Base-by-base conservation (phyloP, 53 echinoderm and acorn worm species). In the Mesocentrotus franciscanus region DNA sequence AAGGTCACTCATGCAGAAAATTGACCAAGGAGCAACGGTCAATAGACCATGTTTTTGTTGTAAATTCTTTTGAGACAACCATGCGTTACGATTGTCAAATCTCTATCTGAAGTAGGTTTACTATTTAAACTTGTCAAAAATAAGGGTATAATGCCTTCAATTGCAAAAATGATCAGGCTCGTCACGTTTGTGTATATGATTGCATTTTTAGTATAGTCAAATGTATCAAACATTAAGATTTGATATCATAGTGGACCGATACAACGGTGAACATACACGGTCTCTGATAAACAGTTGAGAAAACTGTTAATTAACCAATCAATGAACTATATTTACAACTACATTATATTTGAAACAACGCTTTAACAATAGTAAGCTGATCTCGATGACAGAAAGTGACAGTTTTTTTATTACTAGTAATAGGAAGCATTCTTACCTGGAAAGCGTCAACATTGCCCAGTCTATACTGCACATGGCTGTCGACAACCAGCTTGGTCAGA, bases 361-460 rank as follows among this genome's bases (percentile, higher is more conserved):
- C 4, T 39, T 60, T 4, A 64, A 64, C 16, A 64, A 18, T 2
- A 2, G 64, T 4, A 64, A 64, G 64, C 17, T 64, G 64, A 64
- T 64, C 5, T 27, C 29, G 10, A 72, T 72, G 61, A 61, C 61
- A 61, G 16, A 16, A 61, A 61, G 1, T 61, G 16, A 61, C 12
- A 61, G 0, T 7, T 4, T 14, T 61, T 61, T 61, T 14, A 1
- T 61, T 61, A 39, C 39, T 39, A 39, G 49, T 49, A 49, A 49
- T 5, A 4, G 49, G 49, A 49, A 49, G 62, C 18, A 16, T 85
- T 56, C 96, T 85, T 91, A 98, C 98, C 97, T 98, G 98, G 93
- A 97, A 98, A 22, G 98, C 98, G 94, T 98, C 98, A 9, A 98
- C 98, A 90, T 98, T 98, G 96, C 99, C 99, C 22, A 99, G 97